A percentile compares a stretch with the other conserved stretches of the same genome.
phyloP scores from a whole-genome alignment of 2,113 vertebrate genomes.

The Butastur rufipennis region DNA sequence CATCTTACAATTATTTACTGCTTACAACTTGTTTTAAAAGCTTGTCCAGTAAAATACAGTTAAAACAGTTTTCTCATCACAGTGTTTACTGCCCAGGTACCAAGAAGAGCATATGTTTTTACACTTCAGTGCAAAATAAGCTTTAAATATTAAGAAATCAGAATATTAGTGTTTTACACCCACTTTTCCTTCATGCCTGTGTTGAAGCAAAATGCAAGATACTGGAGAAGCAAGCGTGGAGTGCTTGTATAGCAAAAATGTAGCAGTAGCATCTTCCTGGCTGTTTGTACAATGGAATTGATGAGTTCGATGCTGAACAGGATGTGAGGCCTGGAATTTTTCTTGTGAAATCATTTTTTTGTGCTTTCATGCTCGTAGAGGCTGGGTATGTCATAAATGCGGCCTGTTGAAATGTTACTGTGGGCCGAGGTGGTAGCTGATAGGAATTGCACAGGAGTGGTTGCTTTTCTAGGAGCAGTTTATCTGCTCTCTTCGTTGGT shows the following conservation, averaged over 20 bases:
- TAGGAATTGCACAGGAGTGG: not conserved
- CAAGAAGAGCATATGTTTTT: not conserved
- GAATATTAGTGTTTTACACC: not conserved
- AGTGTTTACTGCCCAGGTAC: not conserved
- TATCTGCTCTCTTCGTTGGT: not conserved
- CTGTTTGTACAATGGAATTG: not conserved
- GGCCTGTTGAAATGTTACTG: not conserved
- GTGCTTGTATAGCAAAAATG: not conserved
- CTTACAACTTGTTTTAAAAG: not conserved
- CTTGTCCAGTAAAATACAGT: not conserved
- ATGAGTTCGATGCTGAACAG: not conserved
- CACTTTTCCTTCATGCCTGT: not conserved
- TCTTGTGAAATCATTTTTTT: not conserved
- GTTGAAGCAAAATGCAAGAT: not conserved
- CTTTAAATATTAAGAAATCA: not conserved
- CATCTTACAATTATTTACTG: not conserved
- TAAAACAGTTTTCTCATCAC: not conserved
- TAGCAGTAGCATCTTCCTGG: not conserved
- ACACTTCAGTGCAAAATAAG: not conserved
- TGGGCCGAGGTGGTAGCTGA: not conserved
- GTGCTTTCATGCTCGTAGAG: not conserved
- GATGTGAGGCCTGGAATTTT: not conserved
- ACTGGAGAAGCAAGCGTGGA: not conserved
- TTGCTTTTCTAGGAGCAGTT: conserved; percentile 4
- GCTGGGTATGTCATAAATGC: not conserved